phyloP scores from a whole-genome alignment of 2,888 invertebrate genomes.

The Leucoma salicis region DNA sequence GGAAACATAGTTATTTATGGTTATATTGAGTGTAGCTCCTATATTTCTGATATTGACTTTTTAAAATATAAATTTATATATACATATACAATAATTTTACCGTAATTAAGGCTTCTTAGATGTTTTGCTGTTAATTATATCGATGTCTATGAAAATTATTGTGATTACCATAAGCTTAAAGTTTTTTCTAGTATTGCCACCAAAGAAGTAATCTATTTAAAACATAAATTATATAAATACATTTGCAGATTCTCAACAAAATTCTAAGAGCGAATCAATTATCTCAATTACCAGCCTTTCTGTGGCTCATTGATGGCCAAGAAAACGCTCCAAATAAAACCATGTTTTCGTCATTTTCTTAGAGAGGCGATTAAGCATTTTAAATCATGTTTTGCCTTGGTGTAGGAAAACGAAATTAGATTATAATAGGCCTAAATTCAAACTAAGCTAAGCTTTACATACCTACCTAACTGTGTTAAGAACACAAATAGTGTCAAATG shows the following conservation, averaged over 20 bases:
- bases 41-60: slow-evolving; percentile 57
- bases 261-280: too few relatives aligned
- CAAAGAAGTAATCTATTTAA: too few relatives aligned
- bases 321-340: slow-evolving; percentile 2
- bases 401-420: slow-evolving; percentile 19
- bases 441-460: slow-evolving; percentile 50
- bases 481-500: slow-evolving; percentile 48
- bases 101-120: slow-evolving; percentile 45
- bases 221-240: too few relatives aligned
- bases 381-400: slow-evolving; percentile 11
- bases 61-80: slow-evolving; percentile 43
- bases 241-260: too few relatives aligned
- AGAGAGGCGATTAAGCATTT: too few relatives aligned
- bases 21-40: slow-evolving; percentile 42
- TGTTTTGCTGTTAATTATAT: slow-evolving; percentile 44
- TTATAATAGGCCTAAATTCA: slow-evolving; percentile 48
- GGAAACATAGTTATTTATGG: slow-evolving; percentile 45
- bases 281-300: too few relatives aligned
- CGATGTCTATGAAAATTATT: slow-evolving; percentile 46
- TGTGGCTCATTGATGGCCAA: slow-evolving; percentile 17
- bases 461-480: slow-evolving; percentile 40
- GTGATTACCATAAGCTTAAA: slow-evolving; percentile 62
- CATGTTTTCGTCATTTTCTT: neutral
- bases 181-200: too few relatives aligned
- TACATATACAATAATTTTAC: slow-evolving; percentile 43